A percentile compares a stretch with the other conserved stretches of the same genome.
Conservation (phyloP, 1,140 invertebrate species). For the Euwallacea fornicatus region DNA sequence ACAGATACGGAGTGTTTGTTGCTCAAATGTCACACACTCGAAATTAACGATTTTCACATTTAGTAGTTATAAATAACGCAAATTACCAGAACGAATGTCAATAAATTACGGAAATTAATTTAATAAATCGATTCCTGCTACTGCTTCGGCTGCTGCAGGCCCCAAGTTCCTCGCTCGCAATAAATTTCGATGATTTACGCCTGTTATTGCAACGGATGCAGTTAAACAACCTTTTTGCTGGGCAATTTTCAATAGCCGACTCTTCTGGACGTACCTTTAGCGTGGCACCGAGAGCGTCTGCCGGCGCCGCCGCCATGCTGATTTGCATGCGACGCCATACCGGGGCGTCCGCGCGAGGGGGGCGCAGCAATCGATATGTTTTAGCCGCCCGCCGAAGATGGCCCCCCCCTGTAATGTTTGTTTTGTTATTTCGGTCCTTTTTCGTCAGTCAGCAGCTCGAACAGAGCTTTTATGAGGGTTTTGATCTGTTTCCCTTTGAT, state of each 20-base stretch:
- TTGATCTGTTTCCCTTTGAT: slow-evolving; percentile 10
- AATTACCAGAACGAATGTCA: slow-evolving; percentile 34
- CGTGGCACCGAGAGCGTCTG: slow-evolving; percentile 30
- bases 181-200: slow-evolving; percentile 25
- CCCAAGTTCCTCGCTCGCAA: slow-evolving; percentile 3
- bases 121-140: slow-evolving; percentile 31
- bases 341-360: slow-evolving; percentile 41
- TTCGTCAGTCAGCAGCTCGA: slow-evolving; percentile 1
- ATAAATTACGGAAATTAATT: slow-evolving; percentile 38
- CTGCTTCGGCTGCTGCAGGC: slow-evolving; percentile 24
- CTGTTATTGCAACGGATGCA: slow-evolving; percentile 2
- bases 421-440: slow-evolving; percentile 29
- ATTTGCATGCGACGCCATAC: slow-evolving; percentile 56
- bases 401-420: slow-evolving; percentile 30
- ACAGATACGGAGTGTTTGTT: too few species aligned
- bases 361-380: slow-evolving; percentile 63
- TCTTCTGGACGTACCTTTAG: neutral
- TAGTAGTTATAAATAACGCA: slow-evolving; percentile 19
- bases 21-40: neutral
- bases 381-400: slow-evolving; percentile 46
- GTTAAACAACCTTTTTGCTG: slow-evolving; percentile 4
- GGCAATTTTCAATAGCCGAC: neutral
- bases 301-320: slow-evolving; percentile 52
- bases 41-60: neutral
- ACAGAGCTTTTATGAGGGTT: slow-evolving; percentile 9